These are phyloP conservation scores for Physeter macrocephalus DNA, from an alignment of 2,113 vertebrate species.

Conservation along the genomic window DNA sequence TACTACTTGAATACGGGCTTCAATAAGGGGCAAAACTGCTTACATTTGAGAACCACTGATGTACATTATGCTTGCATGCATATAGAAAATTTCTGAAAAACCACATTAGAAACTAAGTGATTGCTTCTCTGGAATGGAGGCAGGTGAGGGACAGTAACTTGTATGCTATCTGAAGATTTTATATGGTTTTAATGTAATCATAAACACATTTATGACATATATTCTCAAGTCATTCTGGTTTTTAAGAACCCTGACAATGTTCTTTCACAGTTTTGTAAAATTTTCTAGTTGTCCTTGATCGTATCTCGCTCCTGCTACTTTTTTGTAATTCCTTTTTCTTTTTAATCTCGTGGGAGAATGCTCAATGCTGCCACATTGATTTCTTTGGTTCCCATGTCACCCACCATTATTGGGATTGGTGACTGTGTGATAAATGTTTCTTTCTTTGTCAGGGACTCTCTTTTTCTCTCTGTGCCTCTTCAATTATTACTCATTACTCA, in stretches of 20 bases:
- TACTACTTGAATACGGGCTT: neutral
- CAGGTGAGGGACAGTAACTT: neutral
- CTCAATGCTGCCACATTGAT: rapidly evolving
- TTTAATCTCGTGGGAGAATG: neutral
- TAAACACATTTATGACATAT: neutral
- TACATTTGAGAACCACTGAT: neutral
- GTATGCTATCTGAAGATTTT: neutral
- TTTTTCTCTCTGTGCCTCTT: rapidly evolving
- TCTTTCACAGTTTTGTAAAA: neutral
- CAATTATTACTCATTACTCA: neutral
- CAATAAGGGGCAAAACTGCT: neutral
- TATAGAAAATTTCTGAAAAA: neutral
- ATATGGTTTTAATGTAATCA: neutral
- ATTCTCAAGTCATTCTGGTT: neutral
- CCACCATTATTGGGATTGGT: neutral
- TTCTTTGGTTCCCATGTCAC: neutral
- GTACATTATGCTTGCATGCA: neutral
- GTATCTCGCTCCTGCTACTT: rapidly evolving
- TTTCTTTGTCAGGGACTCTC: neutral
- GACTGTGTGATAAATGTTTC: neutral
- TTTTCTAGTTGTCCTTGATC: neutral
- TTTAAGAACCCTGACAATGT: neutral
- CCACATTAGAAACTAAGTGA: neutral
- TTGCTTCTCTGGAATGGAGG: neutral
- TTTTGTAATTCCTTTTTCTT: neutral